Evolutionary conservation across 2,797 vertebrate genomes (phyloP).

Genomic region (Microctenopoma steveboyesi): DNA sequence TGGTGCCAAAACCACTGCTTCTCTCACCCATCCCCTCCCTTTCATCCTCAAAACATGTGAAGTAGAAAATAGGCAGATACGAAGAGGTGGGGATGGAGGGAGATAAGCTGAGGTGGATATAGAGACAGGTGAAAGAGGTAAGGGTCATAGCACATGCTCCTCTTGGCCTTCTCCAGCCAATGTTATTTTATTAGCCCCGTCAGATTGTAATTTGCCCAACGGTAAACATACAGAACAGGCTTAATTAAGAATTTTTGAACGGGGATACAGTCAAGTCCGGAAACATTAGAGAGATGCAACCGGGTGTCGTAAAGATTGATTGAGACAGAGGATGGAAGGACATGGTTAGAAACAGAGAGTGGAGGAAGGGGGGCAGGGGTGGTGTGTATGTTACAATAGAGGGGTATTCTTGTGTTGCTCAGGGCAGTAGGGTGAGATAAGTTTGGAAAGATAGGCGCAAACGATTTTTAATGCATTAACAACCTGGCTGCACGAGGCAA

Average conservation of each 20-base stretch:
- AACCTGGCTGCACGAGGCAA: slow-evolving; percentile 83
- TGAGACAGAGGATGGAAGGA: slow-evolving; percentile 84
- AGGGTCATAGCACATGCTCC: slow-evolving; percentile 71
- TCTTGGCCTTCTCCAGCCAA: slow-evolving; percentile 70
- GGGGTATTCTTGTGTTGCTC: slow-evolving; percentile 87
- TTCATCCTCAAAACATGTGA: slow-evolving; percentile 70
- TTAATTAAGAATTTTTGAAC: slow-evolving; percentile 99
- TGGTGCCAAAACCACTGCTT: slow-evolving; percentile 54
- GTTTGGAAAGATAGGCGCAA: slow-evolving; percentile 88
- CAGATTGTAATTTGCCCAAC: slow-evolving; percentile 98
- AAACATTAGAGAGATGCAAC: slow-evolving; percentile 95
- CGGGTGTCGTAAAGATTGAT: slow-evolving; percentile 99
- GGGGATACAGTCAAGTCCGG: slow-evolving; percentile 94
- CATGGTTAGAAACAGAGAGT: slow-evolving; percentile 72
- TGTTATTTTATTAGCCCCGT: slow-evolving; percentile 90
- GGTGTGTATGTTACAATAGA: slow-evolving; percentile 72
- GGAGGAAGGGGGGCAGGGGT: slow-evolving; percentile 68
- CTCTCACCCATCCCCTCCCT: slow-evolving; percentile 59
- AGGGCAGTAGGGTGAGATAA: slow-evolving; percentile 82
- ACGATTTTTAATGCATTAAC: slow-evolving; percentile 95
- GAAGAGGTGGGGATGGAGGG: slow-evolving; percentile 71
- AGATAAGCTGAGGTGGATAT: slow-evolving; percentile 78
- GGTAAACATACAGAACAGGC: slow-evolving; percentile 98
- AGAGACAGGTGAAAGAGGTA: slow-evolving; percentile 68
- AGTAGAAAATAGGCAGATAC: slow-evolving; percentile 77